These are phyloP conservation scores for Melipona bicolor DNA, from an alignment of 2,888 invertebrate species.

Conservation along the genomic window DNA sequence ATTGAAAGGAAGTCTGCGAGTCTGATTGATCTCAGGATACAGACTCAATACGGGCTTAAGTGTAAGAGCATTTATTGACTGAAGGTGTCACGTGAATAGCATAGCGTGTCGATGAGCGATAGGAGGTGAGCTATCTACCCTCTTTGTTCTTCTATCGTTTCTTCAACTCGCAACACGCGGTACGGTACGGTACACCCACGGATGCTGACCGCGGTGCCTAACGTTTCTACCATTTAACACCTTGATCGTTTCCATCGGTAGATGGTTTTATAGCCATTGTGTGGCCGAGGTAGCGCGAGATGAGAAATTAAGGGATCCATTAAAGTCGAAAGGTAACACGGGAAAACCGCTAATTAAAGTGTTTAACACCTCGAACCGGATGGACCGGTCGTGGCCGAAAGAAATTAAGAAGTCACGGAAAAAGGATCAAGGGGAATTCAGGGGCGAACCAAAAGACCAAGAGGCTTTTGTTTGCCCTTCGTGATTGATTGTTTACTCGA, in stretches of 20 bases:
- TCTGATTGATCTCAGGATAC: no score
- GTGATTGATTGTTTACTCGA: slow-evolving; percentile 71
- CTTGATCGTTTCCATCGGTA: slow-evolving; percentile 58
- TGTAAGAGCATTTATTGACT: no score
- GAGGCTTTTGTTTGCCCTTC: slow-evolving; percentile 63
- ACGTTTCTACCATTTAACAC: slow-evolving; percentile 67
- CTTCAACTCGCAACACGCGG: no score
- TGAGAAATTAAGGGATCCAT: slow-evolving; percentile 73
- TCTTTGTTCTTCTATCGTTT: no score
- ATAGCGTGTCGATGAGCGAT: no score
- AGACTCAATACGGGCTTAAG: no score
- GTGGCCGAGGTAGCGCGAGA: slow-evolving; percentile 50
- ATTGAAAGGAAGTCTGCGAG: no score
- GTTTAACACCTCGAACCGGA: slow-evolving; percentile 76
- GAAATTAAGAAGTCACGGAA: slow-evolving; percentile 61
- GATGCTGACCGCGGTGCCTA: slow-evolving; percentile 19
- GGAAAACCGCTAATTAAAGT: slow-evolving; percentile 73
- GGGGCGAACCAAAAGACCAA: slow-evolving; percentile 46
- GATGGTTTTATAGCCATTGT: slow-evolving; percentile 59
- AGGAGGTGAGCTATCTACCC: no score
- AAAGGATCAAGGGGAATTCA: slow-evolving; percentile 52
- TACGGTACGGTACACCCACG: no score
- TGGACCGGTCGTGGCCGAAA: slow-evolving; percentile 56
- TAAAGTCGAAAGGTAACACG: slow-evolving; percentile 65
- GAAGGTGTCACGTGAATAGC: no score